A percentile compares a stretch with the other conserved stretches of the same genome.
Evolutionary conservation across 2,113 vertebrate species (phyloP).

Genomic region (Petrocephalus zakoni): DNA sequence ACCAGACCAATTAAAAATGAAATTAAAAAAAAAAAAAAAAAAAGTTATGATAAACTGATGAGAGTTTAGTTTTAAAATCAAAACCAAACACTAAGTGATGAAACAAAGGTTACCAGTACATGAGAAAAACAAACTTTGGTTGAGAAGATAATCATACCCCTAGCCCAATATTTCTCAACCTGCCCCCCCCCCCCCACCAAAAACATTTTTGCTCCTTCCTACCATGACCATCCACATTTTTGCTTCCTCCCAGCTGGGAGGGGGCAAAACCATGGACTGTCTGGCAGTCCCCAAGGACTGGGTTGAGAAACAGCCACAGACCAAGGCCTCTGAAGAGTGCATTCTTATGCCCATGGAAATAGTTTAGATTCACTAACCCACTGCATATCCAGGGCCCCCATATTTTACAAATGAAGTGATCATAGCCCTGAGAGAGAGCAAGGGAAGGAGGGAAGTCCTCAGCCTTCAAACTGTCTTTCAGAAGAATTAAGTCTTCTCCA

Average conservation of each 20-base stretch:
- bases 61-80: constrained; percentile 13
- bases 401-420: constrained; percentile 27
- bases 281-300: not conserved
- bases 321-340: not conserved
- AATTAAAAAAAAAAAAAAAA: constrained; percentile 66
- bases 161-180: not conserved
- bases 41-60: not conserved
- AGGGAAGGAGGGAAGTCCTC: constrained; percentile 17
- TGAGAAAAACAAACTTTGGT: constrained; percentile 24
- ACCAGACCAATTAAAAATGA: constrained; percentile 36
- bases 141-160: constrained; percentile 7
- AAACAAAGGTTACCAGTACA: constrained; percentile 28
- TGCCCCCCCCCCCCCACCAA: not conserved
- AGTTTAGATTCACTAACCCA: not conserved
- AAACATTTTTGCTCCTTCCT: too few species aligned
- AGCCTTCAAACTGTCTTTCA: constrained; percentile 32
- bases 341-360: not conserved
- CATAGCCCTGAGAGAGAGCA: constrained; percentile 52
- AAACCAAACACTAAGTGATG: constrained; percentile 29
- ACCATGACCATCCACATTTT: not conserved
- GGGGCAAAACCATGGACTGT: not conserved
- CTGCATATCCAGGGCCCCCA: not conserved
- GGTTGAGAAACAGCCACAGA: not conserved
- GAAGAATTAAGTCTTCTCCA: constrained; percentile 21
- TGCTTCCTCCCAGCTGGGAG: not conserved